Base-by-base conservation (phyloP, 2,797 vertebrate species). In the Diplodus puntazzo region DNA sequence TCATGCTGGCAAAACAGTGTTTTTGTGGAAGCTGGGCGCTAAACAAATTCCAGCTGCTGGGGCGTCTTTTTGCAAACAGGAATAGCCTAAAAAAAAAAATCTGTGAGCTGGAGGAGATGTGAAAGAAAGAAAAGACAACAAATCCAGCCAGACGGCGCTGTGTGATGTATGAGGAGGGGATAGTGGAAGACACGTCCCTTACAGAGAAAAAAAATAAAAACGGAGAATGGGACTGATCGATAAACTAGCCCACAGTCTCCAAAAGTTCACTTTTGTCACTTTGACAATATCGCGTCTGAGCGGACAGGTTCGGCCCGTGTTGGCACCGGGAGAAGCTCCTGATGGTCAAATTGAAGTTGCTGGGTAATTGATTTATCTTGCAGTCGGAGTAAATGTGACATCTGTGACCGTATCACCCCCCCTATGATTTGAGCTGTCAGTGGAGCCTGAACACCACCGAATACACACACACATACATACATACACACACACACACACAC, bases 261-360 rank as follows among this genome's bases (percentile, higher is more conserved):
- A 87, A 93, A 95, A 95, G 92, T 96, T 95, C 88, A 94, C 91
- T 93, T 94, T 74, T 80, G 81, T 87, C 90, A 87, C 89, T 88
- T 75, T 77, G 85, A 81, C 79, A 73, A 69, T 69, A 78, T 75
- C 52, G 80, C 73, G 57, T 80, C 5, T 5, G 62, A 50, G 71
- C 69, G 64, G 48, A 55, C 87, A 72, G 73, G 77, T 75, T 75
- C 49, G 87, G 74, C 76, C 77, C 23, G 66, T 76, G 59, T 42
- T 49, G 74, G n/a, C 81, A 23, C 45, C 1, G n/a, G 3, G 13
- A 46, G 39, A 79, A 46, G 82, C 77, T 79, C 64, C 74, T 1
- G 77, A 13, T 43, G 73, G 70, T 85, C 85, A 27, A 11, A 66
- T 62, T 69, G 0, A 82, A 90, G 74, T 90, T 89, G 76, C 82